Evolutionary conservation across 2,888 invertebrate genomes (phyloP).

Genomic region (Cotesia congregata): DNA sequence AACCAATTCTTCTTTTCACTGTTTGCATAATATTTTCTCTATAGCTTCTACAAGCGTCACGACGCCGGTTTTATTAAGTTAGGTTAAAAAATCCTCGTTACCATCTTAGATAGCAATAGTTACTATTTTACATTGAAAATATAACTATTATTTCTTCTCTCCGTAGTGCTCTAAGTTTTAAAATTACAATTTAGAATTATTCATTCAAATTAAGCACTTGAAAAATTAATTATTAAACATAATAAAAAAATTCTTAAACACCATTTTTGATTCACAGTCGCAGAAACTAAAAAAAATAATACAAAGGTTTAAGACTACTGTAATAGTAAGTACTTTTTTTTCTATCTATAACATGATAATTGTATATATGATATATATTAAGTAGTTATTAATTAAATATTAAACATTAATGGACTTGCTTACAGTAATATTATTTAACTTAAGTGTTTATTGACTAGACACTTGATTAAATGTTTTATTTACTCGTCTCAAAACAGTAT

Average conservation of each 20-base stretch:
- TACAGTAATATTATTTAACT: background rate
- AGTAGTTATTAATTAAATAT: background rate
- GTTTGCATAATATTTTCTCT: constrained; percentile 17
- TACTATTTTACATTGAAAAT: too few relatives aligned
- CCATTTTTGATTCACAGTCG: too few relatives aligned
- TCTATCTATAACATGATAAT: background rate
- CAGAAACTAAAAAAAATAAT: too few relatives aligned
- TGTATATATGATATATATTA: background rate
- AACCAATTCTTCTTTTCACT: too few relatives aligned
- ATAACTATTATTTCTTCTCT: background rate
- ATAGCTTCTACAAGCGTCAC: background rate
- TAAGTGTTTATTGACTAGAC: constrained; percentile 31
- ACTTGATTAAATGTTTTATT: background rate
- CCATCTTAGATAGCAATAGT: too few relatives aligned
- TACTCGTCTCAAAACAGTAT: background rate
- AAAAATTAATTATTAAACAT: too few relatives aligned
- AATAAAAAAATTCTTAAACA: too few relatives aligned
- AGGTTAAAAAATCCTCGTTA: background rate
- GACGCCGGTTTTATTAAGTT: constrained; percentile 4
- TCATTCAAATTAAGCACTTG: too few relatives aligned
- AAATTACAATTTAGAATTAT: too few relatives aligned
- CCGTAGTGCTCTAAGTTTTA: too few relatives aligned
- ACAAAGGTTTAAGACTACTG: too few relatives aligned
- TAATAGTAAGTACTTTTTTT: too few relatives aligned
- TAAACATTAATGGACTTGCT: constrained; percentile 4